Evolutionary conservation across 1,140 invertebrate species (phyloP).

Genomic region (Tenebrio molitor): DNA sequence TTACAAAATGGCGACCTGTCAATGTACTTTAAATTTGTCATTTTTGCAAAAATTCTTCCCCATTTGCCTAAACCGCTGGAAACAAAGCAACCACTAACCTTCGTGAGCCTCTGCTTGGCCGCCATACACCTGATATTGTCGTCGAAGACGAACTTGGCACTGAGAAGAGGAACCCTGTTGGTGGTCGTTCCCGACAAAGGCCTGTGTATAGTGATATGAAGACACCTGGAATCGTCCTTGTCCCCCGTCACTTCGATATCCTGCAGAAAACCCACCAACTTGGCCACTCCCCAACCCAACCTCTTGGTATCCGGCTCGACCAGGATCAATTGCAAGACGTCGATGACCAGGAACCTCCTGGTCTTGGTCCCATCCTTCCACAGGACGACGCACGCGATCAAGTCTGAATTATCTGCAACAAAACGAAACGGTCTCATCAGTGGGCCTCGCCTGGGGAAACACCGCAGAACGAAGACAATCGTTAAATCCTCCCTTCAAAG

Average conservation of each 20-base stretch:
- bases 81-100: no score
- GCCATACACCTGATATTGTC: slow-evolving; percentile 99
- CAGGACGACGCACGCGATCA: slow-evolving; percentile 95
- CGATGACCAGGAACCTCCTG: slow-evolving; percentile 94
- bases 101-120: slow-evolving; percentile 84
- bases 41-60: slow-evolving; percentile 43
- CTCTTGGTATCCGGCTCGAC: slow-evolving; percentile 95
- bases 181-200: slow-evolving; percentile 74
- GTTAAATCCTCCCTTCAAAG: slow-evolving; percentile 30
- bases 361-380: slow-evolving; percentile 91
- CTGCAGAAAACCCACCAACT: slow-evolving; percentile 91
- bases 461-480: slow-evolving; percentile 57
- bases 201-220: slow-evolving; percentile 95
- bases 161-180: slow-evolving; percentile 83
- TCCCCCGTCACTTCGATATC: slow-evolving; percentile 90
- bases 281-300: slow-evolving; percentile 96
- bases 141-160: slow-evolving; percentile 97
- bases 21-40: no score
- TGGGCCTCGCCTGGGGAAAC: slow-evolving; percentile 43
- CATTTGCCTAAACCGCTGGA: no score
- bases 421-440: slow-evolving; percentile 56
- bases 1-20: no score
- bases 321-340: slow-evolving; percentile 93
- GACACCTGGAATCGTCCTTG: slow-evolving; percentile 95
- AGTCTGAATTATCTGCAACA: slow-evolving; percentile 93